Conservation (phyloP, 1,140 invertebrate genomes). For the Sesamia nonagrioides region DNA sequence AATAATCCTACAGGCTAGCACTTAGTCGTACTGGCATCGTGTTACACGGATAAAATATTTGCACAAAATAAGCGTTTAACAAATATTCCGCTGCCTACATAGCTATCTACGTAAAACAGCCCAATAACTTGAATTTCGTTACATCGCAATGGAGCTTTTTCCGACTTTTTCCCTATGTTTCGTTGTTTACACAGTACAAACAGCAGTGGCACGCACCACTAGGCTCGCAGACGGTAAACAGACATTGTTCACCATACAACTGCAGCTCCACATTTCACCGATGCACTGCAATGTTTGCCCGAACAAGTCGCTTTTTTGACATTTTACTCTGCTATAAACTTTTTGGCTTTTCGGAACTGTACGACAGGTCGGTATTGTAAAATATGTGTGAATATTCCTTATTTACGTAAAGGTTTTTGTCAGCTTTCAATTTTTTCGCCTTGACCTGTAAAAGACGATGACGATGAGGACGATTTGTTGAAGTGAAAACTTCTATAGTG, state of each 20-base stretch:
- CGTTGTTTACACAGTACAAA: constrained; percentile 68
- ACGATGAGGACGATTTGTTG: too few species aligned
- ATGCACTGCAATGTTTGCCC: constrained; percentile 62
- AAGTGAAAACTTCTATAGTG: too few species aligned
- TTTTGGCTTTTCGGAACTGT: constrained; percentile 16
- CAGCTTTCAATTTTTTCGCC: too few species aligned
- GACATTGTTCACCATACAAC: constrained; percentile 40
- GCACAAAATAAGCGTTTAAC: too few species aligned
- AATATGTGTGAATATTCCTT: background rate
- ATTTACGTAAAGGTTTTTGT: too few species aligned
- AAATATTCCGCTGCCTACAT: too few species aligned
- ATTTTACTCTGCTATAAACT: constrained; percentile 30
- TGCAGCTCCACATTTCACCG: constrained; percentile 60
- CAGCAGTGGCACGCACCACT: constrained; percentile 62
- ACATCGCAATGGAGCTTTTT: constrained; percentile 16
- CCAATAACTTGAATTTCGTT: constrained; percentile 38
- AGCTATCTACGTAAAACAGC: background rate
- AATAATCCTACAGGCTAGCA: too few species aligned
- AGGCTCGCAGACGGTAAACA: constrained; percentile 70
- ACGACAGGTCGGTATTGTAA: background rate
- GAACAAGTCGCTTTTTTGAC: constrained; percentile 52
- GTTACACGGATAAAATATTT: too few species aligned
- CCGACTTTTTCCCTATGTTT: constrained; percentile 63
- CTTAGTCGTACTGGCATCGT: too few species aligned
- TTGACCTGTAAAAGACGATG: too few species aligned